Base-by-base conservation (phyloP, 2,888 invertebrate species). In the Lumbricus terrestris region DNA sequence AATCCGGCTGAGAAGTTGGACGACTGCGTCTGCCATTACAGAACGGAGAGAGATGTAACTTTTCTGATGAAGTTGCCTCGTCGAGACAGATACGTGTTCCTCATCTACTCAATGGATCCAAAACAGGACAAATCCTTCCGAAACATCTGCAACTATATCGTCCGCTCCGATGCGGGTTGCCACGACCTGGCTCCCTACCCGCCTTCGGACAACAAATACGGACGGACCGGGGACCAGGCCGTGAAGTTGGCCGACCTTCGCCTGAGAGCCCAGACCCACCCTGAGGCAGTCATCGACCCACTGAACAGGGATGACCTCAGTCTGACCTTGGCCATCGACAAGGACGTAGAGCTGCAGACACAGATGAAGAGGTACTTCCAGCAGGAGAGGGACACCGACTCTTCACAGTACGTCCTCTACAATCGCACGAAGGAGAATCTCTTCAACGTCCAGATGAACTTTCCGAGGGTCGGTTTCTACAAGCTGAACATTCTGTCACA, bases 401-500 rank as follows among this genome's bases (percentile, higher is more conserved):
- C 83, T 37, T 89, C 90, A 2, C 35, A 91, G 42, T 90, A 90
- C 33, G 90, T 82, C 35, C 83, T 90, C 85, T 54, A 88, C 33
- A 35, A 88, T 47, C 89, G 82, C 0, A 47, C 54, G 18, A 35
- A 34, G 35, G 40, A 88, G 6, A 69, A 69, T 11, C 69, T 69
- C 5, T 35, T 91, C 13, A 40, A 42, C 35, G 82, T 90, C 29
- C 54, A 90, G 34, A 23, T 90, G 82, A 88, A 88, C 85, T 91
- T 91, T 69, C 90, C 90, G 5, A 88, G 88, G 47, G 88, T 88
- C 54, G 91, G 91, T 4, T 90, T 91, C 83, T 91, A 91, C 88
- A 88, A 88, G 20, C 88, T 91, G 40, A 88, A 88, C 40, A 54
- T 91, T 35, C 37, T 83, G 37, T 54, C 33, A 20, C 40, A 89